Conservation (phyloP, 1,140 invertebrate genomes). For the Stegodyphus mimosarum region DNA sequence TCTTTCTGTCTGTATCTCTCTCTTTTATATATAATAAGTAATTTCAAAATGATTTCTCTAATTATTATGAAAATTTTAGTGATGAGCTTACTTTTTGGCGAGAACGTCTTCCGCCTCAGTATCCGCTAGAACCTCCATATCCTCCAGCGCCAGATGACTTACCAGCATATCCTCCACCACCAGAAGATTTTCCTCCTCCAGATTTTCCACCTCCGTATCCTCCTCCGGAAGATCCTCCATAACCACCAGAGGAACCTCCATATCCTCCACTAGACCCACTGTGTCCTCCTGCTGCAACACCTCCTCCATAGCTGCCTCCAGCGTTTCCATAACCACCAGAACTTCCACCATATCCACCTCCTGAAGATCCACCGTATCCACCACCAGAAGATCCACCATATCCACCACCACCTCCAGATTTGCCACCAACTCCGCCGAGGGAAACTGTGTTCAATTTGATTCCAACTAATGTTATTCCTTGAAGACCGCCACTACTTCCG, state of each 20-base stretch:
- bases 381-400: not conserved
- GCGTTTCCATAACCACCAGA: too few relatives aligned
- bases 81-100: not conserved
- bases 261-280: conserved; percentile 37
- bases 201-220: conserved; percentile 2
- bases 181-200: conserved; percentile 14
- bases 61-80: not conserved
- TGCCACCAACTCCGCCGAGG: not conserved
- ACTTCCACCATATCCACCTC: conserved; percentile 20
- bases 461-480: conserved; percentile 13
- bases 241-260: conserved; percentile 2
- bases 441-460: conserved; percentile 14
- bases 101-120: not conserved
- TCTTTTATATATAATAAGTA: too few relatives aligned
- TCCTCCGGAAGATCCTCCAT: conserved; percentile 13
- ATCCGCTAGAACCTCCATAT: not conserved
- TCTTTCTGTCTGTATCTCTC: too few relatives aligned
- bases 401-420: conserved; percentile 11
- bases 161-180: conserved; percentile 11
- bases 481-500: conserved; percentile 33
- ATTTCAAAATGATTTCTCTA: not conserved
- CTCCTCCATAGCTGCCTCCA: conserved; percentile 6
- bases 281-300: conserved; percentile 5
- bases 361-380: not conserved
- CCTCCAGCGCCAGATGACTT: conserved; percentile 1